These are phyloP conservation scores for Oplegnathus fasciatus DNA, from an alignment of 2,113 vertebrate genomes.

Conservation along the genomic window DNA sequence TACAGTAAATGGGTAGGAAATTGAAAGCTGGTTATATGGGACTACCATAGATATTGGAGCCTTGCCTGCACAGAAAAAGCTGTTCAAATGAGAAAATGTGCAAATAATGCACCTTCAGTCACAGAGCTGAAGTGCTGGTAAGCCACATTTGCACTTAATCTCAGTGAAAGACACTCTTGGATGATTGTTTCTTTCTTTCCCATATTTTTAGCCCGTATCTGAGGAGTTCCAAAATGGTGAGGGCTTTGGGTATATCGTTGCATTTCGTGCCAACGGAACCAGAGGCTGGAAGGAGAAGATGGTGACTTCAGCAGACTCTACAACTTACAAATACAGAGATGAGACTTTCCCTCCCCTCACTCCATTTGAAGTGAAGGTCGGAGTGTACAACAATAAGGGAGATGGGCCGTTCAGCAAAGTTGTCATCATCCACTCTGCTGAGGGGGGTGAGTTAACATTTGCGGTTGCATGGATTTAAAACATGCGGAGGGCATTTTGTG, in stretches of 20 bases:
- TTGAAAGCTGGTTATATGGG: constrained; percentile 45
- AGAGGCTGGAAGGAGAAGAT: constrained; percentile 98
- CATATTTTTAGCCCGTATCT: constrained; percentile 90
- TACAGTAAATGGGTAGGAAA: constrained; percentile 48
- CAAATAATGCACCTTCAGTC: constrained; percentile 27
- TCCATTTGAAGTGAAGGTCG: constrained; percentile 96
- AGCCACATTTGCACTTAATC: neutral
- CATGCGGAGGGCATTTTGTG: neutral
- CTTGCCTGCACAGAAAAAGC: constrained; percentile 3
- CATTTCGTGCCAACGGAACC: constrained; percentile 95
- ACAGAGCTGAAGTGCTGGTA: neutral
- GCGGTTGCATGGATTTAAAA: neutral
- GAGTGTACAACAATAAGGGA: constrained; percentile 98
- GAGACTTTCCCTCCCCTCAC: constrained; percentile 97
- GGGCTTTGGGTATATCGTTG: constrained; percentile 97
- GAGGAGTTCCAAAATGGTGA: constrained; percentile 98
- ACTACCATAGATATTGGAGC: constrained; percentile 11
- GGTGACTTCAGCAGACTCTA: constrained; percentile 96
- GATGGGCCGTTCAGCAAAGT: constrained; percentile 96
- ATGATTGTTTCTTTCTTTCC: neutral
- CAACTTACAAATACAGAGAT: constrained; percentile 95
- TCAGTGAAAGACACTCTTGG: neutral
- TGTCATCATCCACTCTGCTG: constrained; percentile 94
- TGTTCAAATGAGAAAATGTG: constrained; percentile 20
- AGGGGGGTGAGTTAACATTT: constrained; percentile 88